A percentile compares a stretch with the other conserved stretches of the same genome.
These are phyloP conservation scores for Mellilla xanthometata DNA, from an alignment of 2,888 invertebrate species.

Conservation along the genomic window DNA sequence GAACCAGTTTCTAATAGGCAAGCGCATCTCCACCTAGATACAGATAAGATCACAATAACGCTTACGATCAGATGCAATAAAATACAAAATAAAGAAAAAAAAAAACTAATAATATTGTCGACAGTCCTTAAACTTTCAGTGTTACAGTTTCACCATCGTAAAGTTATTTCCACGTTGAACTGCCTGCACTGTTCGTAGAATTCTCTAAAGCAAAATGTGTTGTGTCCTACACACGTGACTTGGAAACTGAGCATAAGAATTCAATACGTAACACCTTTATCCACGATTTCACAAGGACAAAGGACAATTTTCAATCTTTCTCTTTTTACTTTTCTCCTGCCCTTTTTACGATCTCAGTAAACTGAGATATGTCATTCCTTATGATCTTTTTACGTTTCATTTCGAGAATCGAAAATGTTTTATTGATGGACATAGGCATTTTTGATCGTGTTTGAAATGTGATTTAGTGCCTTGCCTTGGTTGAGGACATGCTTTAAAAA, in stretches of 20 bases:
- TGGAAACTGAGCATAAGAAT: slow-evolving; percentile 19
- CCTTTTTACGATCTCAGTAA: slow-evolving; percentile 29
- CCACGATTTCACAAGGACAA: slow-evolving; percentile 33
- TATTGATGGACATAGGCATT: slow-evolving; percentile 33
- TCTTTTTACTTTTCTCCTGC: slow-evolving; percentile 24
- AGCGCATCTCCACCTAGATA: too few relatives aligned
- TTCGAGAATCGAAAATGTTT: slow-evolving; percentile 23
- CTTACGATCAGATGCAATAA: too few relatives aligned
- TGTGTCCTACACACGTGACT: slow-evolving; percentile 12
- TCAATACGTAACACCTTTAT: slow-evolving; percentile 27
- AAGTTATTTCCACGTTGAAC: slow-evolving; percentile 2
- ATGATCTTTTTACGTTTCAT: slow-evolving; percentile 29
- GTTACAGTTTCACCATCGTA: background rate
- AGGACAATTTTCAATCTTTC: slow-evolving; percentile 32
- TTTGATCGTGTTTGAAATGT: slow-evolving; percentile 35
- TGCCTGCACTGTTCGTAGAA: slow-evolving; percentile 8
- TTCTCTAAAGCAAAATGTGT: slow-evolving; percentile 3
- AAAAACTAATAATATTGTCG: too few relatives aligned
- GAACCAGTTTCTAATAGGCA: too few relatives aligned
- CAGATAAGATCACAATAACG: too few relatives aligned
- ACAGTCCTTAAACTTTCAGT: too few relatives aligned
- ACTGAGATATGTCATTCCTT: slow-evolving; percentile 26
- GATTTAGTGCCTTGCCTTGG: slow-evolving; percentile 34
- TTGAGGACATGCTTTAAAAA: too few relatives aligned
- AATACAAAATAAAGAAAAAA: too few relatives aligned